Evolutionary conservation across 1,140 invertebrate genomes (phyloP).

Genomic region (Aphaenogaster ashmeadi): DNA sequence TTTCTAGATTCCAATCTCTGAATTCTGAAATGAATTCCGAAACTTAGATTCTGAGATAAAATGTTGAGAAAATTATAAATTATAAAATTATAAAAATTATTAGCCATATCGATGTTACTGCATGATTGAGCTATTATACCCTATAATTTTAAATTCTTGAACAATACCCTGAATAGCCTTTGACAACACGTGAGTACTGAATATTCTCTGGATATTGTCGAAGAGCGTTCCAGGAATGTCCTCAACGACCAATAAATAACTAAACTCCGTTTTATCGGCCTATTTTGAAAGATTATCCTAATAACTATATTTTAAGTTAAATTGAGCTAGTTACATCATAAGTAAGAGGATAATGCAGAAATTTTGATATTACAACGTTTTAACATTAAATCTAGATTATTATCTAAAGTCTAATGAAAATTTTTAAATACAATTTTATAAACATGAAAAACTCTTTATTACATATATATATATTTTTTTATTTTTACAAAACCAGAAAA

Average conservation of each 20-base stretch:
- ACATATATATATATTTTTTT: not conserved
- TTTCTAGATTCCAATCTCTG: not conserved
- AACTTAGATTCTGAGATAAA: not conserved
- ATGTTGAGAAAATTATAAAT: not conserved
- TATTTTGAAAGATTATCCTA: not conserved
- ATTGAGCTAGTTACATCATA: not conserved
- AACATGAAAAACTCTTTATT: not conserved
- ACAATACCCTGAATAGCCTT: not conserved
- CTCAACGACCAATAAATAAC: not conserved
- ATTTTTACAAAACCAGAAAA: not conserved
- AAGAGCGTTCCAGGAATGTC: conserved; percentile 3
- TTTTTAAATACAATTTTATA: not conserved
- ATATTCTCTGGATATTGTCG: not conserved
- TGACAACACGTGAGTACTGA: not conserved
- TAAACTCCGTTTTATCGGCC: not conserved
- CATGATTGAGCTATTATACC: not conserved
- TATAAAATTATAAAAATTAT: too few species aligned
- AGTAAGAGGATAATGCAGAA: not conserved
- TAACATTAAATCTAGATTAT: not conserved
- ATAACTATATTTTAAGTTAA: not conserved
- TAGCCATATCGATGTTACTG: not conserved
- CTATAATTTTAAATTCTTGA: not conserved
- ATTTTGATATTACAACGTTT: not conserved
- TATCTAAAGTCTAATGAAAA: not conserved
- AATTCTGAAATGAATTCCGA: not conserved